Evolutionary conservation across 2,797 vertebrate genomes (phyloP).

Genomic region (Poecilia gillii): DNA sequence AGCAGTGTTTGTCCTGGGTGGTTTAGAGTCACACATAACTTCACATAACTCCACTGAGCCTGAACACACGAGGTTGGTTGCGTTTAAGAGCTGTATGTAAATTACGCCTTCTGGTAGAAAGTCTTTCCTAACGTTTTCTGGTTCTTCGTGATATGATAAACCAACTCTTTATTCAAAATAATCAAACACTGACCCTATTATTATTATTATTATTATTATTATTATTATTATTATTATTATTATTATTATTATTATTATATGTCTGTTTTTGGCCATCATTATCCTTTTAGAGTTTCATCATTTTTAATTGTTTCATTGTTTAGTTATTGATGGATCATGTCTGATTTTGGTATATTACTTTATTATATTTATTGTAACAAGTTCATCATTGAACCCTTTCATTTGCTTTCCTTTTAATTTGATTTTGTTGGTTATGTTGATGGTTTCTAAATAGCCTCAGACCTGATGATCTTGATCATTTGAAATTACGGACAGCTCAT

Average conservation of each 20-base stretch:
- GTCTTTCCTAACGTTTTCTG: background rate
- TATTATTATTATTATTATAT: background rate
- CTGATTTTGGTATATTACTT: background rate
- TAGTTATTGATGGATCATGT: background rate
- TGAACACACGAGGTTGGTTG: background rate
- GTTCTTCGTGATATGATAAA: background rate
- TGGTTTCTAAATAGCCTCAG: background rate
- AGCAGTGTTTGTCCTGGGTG: background rate
- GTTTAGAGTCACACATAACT: slow-evolving; percentile 1
- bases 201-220: background rate
- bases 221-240: background rate
- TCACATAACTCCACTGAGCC: slow-evolving; percentile 13
- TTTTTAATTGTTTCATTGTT: background rate
- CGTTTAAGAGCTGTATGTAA: slow-evolving; percentile 26
- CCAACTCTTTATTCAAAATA: background rate
- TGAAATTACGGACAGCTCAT: background rate
- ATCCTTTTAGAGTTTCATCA: background rate
- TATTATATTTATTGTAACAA: background rate
- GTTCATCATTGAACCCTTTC: background rate
- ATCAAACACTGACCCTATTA: background rate
- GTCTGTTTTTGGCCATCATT: background rate
- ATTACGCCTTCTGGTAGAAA: accelerated
- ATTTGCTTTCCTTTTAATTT: background rate
- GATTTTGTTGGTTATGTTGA: background rate
- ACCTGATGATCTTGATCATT: background rate